These are phyloP conservation scores for Spatulosminthurus flaviceps DNA, from an alignment of 2,888 invertebrate species.

Conservation along the genomic window DNA sequence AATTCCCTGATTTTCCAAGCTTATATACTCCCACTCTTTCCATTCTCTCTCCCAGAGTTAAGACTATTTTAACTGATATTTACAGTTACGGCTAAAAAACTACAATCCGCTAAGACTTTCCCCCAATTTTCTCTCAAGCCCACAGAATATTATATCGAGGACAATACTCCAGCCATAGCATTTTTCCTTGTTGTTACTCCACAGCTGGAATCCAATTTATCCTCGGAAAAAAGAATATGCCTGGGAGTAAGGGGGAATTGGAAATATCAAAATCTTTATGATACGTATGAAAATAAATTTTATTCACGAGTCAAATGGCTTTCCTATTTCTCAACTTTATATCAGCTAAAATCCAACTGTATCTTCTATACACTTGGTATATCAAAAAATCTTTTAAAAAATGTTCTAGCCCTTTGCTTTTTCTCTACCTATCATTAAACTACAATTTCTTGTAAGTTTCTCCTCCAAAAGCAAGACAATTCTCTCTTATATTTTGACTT, in stretches of 20 bases:
- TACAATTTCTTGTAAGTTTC: background rate
- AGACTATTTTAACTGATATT: slow-evolving; percentile 18
- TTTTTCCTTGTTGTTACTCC: slow-evolving; percentile 7
- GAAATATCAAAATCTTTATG: background rate
- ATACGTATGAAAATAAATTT: background rate
- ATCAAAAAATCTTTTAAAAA: too few relatives aligned
- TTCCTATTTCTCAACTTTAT: background rate
- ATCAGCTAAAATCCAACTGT: too few relatives aligned
- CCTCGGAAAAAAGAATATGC: background rate
- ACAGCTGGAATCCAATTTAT: slow-evolving; percentile 18
- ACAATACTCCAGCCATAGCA: background rate
- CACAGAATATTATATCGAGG: background rate
- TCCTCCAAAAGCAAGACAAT: background rate
- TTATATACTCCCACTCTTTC: background rate
- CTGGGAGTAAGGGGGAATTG: background rate
- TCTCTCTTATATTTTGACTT: too few relatives aligned
- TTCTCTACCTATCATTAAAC: background rate
- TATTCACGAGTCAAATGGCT: background rate
- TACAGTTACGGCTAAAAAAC: slow-evolving; percentile 1
- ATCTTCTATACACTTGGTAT: too few relatives aligned
- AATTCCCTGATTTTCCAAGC: slow-evolving; percentile 2
- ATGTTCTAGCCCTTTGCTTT: background rate
- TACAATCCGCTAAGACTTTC: background rate
- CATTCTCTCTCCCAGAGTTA: background rate
- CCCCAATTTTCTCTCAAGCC: background rate